Evolutionary conservation across 2,113 vertebrate species (phyloP), one percentile per base, ranked within the genome.

Genomic region (Oophaga pumilio): DNA sequence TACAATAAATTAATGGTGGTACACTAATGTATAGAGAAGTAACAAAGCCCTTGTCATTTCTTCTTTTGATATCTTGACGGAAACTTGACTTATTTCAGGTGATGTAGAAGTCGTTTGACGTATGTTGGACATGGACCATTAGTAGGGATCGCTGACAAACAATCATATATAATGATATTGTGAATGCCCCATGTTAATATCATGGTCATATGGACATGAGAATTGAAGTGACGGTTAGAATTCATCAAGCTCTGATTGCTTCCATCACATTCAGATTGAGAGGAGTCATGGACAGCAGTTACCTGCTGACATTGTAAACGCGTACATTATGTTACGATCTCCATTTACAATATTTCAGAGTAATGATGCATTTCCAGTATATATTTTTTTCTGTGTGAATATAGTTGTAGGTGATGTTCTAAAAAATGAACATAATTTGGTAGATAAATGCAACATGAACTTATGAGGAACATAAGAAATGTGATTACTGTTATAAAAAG

Each of bases 111-210:
- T 8, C 33, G 81, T 33, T 28, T 71, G 82, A 71, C 5, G 26
- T 57, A 56, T 24, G 52, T 84, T 73, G 82, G 82, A 73, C 18
- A 84, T 68, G 73, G 50, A 73, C 69, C 66, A 84, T 84, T 84
- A 84, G 66, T 57, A 20, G 33, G 66, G 57, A 17, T 73, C 57
- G 50, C 17, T n/a, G 73, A 33, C 82, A 84, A 53, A 49, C 64
- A 69, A 73, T 84, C 68, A 84, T 43, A 73, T 74, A 73, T 73
- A 84, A 84, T 84, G 24, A 17, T 68, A 57, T 57, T 43, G 24
- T 8, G 53, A 22, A 71, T 84, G 66, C 12, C 52, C 82, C 52
- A 26, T 84, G 52, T 33, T 84, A 84, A 73, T 73, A 43, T 84
- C 52, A 71, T 84, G 66, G 82, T 84, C 82, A 57, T 84, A 84